Percentiles rank a stretch among this genome's conserved stretches.
phyloP scores from a whole-genome alignment of 2,888 invertebrate genomes.

The Dexiosoma caninum region DNA sequence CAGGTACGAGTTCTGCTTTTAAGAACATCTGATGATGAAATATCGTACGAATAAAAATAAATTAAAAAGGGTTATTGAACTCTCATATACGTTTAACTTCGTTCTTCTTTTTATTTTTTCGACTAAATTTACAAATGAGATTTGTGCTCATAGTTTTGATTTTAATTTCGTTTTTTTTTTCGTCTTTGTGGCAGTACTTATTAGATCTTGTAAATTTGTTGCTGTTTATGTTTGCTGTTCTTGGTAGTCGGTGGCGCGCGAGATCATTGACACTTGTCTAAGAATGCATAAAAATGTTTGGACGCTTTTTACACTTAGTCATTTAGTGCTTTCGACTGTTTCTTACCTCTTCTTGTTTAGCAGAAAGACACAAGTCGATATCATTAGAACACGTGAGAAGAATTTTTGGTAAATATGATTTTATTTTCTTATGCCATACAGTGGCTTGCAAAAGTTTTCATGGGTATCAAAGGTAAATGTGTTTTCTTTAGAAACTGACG shows the following conservation, averaged over 20 bases:
- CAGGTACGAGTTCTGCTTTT: background rate
- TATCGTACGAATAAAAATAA: conserved; percentile 13
- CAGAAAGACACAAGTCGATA: conserved; percentile 12
- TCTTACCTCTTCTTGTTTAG: conserved; percentile 1
- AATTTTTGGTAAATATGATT: conserved; percentile 37
- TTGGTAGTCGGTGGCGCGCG: conserved; percentile 63
- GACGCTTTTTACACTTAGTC: conserved; percentile 18
- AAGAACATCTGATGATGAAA: conserved; percentile 51
- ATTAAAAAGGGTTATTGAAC: conserved; percentile 60
- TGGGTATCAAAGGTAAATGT: background rate
- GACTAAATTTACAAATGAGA: conserved; percentile 46
- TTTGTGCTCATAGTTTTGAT: conserved; percentile 50
- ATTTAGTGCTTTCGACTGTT: conserved; percentile 24
- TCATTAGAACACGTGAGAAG: conserved; percentile 57
- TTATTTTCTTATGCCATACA: background rate
- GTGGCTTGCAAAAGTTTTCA: background rate
- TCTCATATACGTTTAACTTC: conserved; percentile 34
- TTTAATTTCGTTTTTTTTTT: conserved; percentile 48
- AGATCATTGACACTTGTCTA: conserved; percentile 74
- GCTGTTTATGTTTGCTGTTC: conserved; percentile 36
- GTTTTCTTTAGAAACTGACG: too few species aligned
- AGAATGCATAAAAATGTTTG: conserved; percentile 71
- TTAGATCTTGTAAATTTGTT: conserved; percentile 39
- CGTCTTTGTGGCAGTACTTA: conserved; percentile 22
- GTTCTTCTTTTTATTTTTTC: conserved; percentile 9